Evolutionary conservation across 92 coral and sea anemone genomes (phyloP).

Genomic region (Actinostola sp.): DNA sequence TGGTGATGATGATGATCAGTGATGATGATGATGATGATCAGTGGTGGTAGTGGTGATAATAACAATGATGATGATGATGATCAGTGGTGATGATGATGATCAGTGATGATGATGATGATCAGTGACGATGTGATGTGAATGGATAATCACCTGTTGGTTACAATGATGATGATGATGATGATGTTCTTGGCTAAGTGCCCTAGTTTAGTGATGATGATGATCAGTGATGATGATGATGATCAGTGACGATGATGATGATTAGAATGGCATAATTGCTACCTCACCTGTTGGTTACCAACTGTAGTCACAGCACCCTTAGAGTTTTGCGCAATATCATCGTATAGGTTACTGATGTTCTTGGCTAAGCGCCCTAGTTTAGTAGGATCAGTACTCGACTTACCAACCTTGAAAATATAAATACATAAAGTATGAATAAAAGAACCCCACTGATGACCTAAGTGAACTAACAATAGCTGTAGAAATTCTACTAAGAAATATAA

Average conservation of each 20-base stretch:
- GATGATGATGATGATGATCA: not conserved
- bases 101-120: slow-evolving; percentile 1
- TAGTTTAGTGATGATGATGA: not conserved
- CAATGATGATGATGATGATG: not conserved
- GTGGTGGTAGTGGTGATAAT: too few species aligned
- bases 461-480: too few species aligned
- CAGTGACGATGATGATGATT: too few species aligned
- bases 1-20: not conserved
- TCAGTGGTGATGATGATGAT: slow-evolving; percentile 1
- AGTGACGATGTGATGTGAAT: too few species aligned
- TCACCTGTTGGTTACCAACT: slow-evolving; percentile 91
- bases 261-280: slow-evolving; percentile 2
- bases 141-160: not conserved
- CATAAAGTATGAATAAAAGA: not conserved
- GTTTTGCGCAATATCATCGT: slow-evolving; percentile 85
- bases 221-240: too few species aligned
- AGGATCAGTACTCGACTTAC: slow-evolving; percentile 90
- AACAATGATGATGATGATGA: too few species aligned
- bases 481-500: too few species aligned
- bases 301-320: slow-evolving; percentile 93
- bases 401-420: slow-evolving; percentile 62
- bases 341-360: slow-evolving; percentile 82
- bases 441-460: too few species aligned
- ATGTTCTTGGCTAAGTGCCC: not conserved
- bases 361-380: slow-evolving; percentile 90